Evolutionary conservation across 2,113 vertebrate species (phyloP).

Genomic region (Atractosteus spatula): DNA sequence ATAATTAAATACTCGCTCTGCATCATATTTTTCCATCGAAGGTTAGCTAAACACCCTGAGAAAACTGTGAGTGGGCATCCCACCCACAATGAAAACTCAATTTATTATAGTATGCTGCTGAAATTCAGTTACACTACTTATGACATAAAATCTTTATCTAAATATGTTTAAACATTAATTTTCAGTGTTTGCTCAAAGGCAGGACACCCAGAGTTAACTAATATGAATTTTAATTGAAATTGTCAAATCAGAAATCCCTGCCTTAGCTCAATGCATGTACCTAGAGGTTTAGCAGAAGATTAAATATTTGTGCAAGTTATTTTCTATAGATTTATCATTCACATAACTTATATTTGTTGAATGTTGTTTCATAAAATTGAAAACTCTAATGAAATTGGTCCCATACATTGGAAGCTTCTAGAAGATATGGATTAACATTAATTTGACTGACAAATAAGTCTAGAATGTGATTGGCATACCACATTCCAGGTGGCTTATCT

Average conservation of each 20-base stretch:
- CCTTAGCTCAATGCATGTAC: conserved; percentile 20
- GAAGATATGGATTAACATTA: no score
- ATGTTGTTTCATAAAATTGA: no score
- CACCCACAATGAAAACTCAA: conserved; percentile 19
- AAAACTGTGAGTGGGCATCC: no score
- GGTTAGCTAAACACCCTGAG: conserved; percentile 16
- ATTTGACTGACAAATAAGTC: no score
- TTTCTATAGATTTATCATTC: not conserved
- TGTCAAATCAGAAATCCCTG: conserved; percentile 28
- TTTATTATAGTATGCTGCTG: conserved; percentile 26
- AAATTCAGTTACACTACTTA: conserved; percentile 21
- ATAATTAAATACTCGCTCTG: no score
- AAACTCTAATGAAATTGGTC: no score
- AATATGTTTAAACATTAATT: conserved; percentile 43
- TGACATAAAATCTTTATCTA: conserved; percentile 31
- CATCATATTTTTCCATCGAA: conserved; percentile 11
- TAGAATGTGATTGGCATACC: no score
- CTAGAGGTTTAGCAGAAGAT: conserved; percentile 24
- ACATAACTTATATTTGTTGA: not conserved
- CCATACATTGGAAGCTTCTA: no score
- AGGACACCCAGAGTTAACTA: conserved; percentile 23
- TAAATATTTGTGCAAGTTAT: not conserved
- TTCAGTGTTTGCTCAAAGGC: conserved; percentile 31
- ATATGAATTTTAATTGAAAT: conserved; percentile 35
- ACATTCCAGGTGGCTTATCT: no score